These are phyloP conservation scores for Oscheius onirici DNA, from an alignment of 2,888 invertebrate species.

Conservation along the genomic window DNA sequence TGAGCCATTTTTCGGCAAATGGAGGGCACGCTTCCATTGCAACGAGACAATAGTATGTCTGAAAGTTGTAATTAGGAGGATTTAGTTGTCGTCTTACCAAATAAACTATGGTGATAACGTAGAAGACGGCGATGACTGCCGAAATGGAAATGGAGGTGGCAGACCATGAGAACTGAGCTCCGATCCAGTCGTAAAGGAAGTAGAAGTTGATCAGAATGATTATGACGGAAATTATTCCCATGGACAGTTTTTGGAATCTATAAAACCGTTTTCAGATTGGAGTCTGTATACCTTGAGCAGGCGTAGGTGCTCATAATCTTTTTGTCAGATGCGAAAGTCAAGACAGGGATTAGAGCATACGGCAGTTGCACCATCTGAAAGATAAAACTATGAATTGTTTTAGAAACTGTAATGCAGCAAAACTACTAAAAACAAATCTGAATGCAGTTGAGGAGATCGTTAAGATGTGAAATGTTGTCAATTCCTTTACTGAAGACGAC, in stretches of 20 bases:
- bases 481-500: constrained; percentile 62
- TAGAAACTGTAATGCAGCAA: background rate
- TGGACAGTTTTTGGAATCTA: constrained; percentile 71
- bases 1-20: constrained; percentile 42
- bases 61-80: background rate
- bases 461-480: constrained; percentile 76
- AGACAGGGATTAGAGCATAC: constrained; percentile 72
- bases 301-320: constrained; percentile 85
- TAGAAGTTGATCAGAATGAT: constrained; percentile 84
- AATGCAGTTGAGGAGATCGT: constrained; percentile 85
- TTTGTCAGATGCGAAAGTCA: constrained; percentile 84
- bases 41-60: constrained; percentile 54
- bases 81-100: constrained; percentile 39
- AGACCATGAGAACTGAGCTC: constrained; percentile 40
- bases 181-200: constrained; percentile 74
- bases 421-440: constrained; percentile 32
- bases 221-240: constrained; percentile 72
- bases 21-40: constrained; percentile 42
- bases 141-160: constrained; percentile 34
- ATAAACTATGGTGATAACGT: constrained; percentile 53
- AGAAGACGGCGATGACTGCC: constrained; percentile 42
- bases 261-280: constrained; percentile 5
- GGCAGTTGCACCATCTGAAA: constrained; percentile 85
- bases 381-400: background rate
- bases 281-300: constrained; percentile 79